These are phyloP conservation scores for Zaprionus davidi DNA, from an alignment of 1,140 invertebrate genomes.

Conservation along the genomic window DNA sequence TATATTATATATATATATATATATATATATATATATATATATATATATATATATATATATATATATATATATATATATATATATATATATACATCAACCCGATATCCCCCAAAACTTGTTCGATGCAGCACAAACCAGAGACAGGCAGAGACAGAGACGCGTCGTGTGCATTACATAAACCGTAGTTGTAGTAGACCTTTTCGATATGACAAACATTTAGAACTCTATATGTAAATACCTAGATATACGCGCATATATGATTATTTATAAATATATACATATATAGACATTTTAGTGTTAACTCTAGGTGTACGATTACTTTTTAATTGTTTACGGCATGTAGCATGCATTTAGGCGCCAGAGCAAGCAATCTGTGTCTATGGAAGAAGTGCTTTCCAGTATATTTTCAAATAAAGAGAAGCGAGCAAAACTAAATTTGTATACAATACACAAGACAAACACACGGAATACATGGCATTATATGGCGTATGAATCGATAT, in stretches of 20 bases:
- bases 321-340: constrained; percentile 54
- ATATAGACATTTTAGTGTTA: constrained; percentile 39
- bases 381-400: constrained; percentile 79
- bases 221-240: constrained; percentile 65
- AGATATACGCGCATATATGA: constrained; percentile 42
- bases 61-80: constrained; percentile 8
- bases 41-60: constrained; percentile 8
- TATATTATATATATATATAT: constrained; percentile 5
- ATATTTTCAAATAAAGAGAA: constrained; percentile 71
- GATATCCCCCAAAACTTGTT: constrained; percentile 25
- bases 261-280: constrained; percentile 50
- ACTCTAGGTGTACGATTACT: constrained; percentile 20
- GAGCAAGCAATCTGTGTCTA: constrained; percentile 44
- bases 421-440: constrained; percentile 44
- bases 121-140: constrained; percentile 57
- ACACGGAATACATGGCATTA: constrained; percentile 47
- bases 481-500: constrained; percentile 49
- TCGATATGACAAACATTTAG: constrained; percentile 63
- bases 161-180: constrained; percentile 16
- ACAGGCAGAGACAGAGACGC: neutral
- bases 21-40: constrained; percentile 11
- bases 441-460: constrained; percentile 52
- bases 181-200: constrained; percentile 49
- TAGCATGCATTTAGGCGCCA: constrained; percentile 68
- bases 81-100: constrained; percentile 21